These are phyloP conservation scores for Nowickia ferox DNA, from an alignment of 2,888 invertebrate species.

Conservation along the genomic window DNA sequence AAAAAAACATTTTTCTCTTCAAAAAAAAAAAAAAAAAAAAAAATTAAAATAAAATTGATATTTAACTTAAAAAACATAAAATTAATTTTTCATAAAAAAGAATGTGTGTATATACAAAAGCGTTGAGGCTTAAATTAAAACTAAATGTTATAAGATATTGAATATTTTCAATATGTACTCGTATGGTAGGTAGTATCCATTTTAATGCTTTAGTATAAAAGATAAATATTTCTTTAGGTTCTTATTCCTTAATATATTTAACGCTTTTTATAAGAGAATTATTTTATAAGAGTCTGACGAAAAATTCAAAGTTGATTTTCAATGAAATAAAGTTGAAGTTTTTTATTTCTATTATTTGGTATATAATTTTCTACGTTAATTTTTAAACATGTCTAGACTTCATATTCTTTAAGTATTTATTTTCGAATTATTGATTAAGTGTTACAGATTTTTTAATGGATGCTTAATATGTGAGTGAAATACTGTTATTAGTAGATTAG, in stretches of 20 bases:
- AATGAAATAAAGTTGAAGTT: slow-evolving; percentile 6
- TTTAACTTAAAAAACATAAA: slow-evolving; percentile 13
- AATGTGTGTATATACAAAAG: slow-evolving; percentile 56
- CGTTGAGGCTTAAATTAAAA: slow-evolving; percentile 10
- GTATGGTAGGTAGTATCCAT: neutral
- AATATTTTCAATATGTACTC: neutral
- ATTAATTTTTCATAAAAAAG: slow-evolving; percentile 34
- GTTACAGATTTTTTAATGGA: slow-evolving; percentile 31
- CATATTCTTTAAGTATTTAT: slow-evolving; percentile 27
- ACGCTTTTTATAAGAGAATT: slow-evolving; percentile 21
- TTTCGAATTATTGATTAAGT: slow-evolving; percentile 36
- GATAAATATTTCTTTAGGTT: slow-evolving; percentile 31
- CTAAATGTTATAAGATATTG: slow-evolving; percentile 25
- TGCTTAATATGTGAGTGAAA: slow-evolving; percentile 40
- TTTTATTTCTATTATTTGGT: slow-evolving; percentile 69
- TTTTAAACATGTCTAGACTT: slow-evolving; percentile 20
- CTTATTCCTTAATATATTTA: slow-evolving; percentile 18
- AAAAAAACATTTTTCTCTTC: slow-evolving; percentile 26
- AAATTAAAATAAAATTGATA: neutral
- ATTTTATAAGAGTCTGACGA: neutral
- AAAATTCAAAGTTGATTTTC: neutral
- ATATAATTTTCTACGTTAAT: slow-evolving; percentile 53
- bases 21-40: slow-evolving; percentile 20
- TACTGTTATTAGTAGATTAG: slow-evolving; percentile 46
- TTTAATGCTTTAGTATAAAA: slow-evolving; percentile 36